Evolutionary conservation across 2,797 vertebrate species (phyloP).

Genomic region (Phoebastria nigripes): DNA sequence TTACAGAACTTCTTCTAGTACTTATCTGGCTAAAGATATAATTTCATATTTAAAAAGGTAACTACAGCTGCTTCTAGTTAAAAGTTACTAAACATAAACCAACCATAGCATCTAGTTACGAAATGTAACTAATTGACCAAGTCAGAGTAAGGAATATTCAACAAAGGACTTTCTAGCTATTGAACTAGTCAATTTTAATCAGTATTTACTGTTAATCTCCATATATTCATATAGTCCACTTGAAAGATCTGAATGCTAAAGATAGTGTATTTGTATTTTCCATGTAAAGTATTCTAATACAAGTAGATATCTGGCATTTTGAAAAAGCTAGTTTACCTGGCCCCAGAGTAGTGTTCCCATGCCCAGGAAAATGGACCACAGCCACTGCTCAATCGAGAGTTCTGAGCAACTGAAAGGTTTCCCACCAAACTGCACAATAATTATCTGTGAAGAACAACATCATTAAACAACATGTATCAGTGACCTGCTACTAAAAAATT

Average conservation of each 20-base stretch:
- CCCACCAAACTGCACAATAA: slow-evolving; percentile 84
- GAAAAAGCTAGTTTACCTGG: slow-evolving; percentile 81
- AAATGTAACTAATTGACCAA: not conserved
- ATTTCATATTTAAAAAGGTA: not conserved
- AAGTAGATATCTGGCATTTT: not conserved
- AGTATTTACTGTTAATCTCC: not conserved
- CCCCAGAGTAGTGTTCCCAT: slow-evolving; percentile 96
- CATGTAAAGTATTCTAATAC: not conserved
- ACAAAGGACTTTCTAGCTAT: not conserved
- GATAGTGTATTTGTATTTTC: not conserved
- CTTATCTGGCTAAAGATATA: not conserved
- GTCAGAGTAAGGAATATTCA: not conserved
- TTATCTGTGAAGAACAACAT: slow-evolving; percentile 70
- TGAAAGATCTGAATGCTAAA: not conserved
- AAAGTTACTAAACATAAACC: not conserved
- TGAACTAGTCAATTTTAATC: not conserved
- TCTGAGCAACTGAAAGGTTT: slow-evolving; percentile 84
- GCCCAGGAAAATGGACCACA: slow-evolving; percentile 84
- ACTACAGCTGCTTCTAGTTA: not conserved
- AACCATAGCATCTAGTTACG: not conserved
- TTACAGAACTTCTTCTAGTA: not conserved
- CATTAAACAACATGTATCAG: not conserved
- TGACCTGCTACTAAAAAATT: not conserved
- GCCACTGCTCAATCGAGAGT: slow-evolving; percentile 81
- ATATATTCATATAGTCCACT: not conserved